A percentile compares a stretch with the other conserved stretches of the same genome.
Conservation (phyloP, 2,888 invertebrate species). For the Sericinus montela region DNA sequence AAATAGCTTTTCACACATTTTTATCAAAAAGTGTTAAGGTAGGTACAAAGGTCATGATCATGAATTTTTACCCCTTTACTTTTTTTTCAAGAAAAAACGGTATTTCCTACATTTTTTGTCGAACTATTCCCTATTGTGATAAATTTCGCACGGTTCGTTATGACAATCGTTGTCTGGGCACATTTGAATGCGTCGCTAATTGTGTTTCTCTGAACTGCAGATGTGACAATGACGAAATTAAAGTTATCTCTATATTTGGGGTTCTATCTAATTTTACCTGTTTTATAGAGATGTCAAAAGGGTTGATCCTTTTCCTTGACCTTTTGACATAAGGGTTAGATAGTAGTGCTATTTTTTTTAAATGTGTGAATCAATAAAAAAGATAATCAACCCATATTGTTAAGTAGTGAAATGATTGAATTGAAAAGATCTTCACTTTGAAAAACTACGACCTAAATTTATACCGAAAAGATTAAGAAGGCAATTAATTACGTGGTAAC, state of each 20-base stretch:
- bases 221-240: slow-evolving; percentile 45
- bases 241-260: slow-evolving; percentile 48
- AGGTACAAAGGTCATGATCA: slow-evolving; percentile 15
- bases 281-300: slow-evolving; percentile 50
- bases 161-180: slow-evolving; percentile 45
- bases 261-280: slow-evolving; percentile 55
- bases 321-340: slow-evolving; percentile 39
- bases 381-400: no score
- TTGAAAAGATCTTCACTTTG: background rate
- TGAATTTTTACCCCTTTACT: slow-evolving; percentile 40
- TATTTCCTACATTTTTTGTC: slow-evolving; percentile 36
- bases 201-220: slow-evolving; percentile 60
- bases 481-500: no score
- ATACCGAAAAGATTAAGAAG: no score
- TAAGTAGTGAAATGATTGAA: no score
- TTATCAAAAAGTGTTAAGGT: background rate
- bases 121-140: slow-evolving; percentile 37
- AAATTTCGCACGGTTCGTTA: slow-evolving; percentile 76
- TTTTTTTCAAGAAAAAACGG: slow-evolving; percentile 33
- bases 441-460: no score
- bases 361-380: slow-evolving; percentile 46
- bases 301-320: slow-evolving; percentile 64
- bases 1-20: background rate
- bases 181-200: slow-evolving; percentile 72
- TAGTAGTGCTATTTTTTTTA: slow-evolving; percentile 36